These are phyloP conservation scores for Neopipo cinnamomea DNA, from an alignment of 2,113 vertebrate species.

Conservation along the genomic window DNA sequence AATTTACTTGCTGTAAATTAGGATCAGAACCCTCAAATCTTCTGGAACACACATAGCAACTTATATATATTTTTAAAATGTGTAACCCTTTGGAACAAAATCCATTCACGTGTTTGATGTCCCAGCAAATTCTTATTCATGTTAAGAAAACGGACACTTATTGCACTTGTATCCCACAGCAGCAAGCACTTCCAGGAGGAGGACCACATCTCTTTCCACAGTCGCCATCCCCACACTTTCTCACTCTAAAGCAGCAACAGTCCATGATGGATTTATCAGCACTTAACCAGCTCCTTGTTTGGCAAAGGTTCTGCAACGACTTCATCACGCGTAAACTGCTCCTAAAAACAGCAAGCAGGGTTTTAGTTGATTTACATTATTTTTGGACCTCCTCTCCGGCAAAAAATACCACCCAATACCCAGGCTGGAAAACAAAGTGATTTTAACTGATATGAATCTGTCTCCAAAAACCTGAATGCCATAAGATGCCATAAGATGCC, in stretches of 20 bases:
- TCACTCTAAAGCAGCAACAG: background rate
- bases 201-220: background rate
- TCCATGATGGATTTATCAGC: constrained; percentile 69
- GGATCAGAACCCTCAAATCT: background rate
- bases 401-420: background rate
- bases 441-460: background rate
- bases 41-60: background rate
- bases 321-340: constrained; percentile 89
- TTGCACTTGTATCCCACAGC: background rate
- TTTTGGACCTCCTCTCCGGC: background rate
- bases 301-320: constrained; percentile 76
- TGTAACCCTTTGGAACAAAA: background rate
- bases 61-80: background rate
- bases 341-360: constrained; percentile 72
- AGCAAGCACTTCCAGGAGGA: background rate
- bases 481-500: too few relatives aligned
- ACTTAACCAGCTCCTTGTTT: constrained; percentile 82
- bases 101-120: background rate
- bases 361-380: background rate
- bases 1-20: background rate
- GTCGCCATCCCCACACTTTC: background rate
- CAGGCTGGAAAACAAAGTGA: background rate
- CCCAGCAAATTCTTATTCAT: background rate
- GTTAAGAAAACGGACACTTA: background rate
- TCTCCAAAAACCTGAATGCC: background rate